phyloP scores from a whole-genome alignment of 2,797 vertebrate species.

The Nothura maculosa region DNA sequence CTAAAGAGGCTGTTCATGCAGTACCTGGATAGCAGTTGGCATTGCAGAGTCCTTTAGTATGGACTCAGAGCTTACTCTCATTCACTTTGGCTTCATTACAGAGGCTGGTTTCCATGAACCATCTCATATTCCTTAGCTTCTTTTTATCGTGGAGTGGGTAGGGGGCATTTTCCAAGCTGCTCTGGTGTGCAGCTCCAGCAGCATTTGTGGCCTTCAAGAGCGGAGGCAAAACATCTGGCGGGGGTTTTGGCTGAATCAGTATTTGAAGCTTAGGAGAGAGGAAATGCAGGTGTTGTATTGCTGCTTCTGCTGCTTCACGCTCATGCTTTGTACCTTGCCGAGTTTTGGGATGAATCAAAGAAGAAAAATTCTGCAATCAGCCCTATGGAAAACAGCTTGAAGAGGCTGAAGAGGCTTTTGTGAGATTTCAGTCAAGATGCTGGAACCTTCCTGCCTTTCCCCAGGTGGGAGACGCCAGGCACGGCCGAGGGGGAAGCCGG shows the following conservation, averaged over 20 bases:
- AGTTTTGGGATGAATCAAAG: not conserved
- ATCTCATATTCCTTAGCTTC: rapidly evolving
- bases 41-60: not conserved
- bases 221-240: not conserved
- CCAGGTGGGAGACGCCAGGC: not conserved
- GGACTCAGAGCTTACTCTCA: not conserved
- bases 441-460: not conserved
- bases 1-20: not conserved
- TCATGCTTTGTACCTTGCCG: not conserved
- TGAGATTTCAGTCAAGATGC: not conserved
- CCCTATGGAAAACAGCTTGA: not conserved
- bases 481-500: not conserved
- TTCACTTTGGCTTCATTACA: not conserved
- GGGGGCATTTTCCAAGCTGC: not conserved
- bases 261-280: not conserved
- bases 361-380: not conserved
- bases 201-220: not conserved
- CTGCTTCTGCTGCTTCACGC: not conserved
- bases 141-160: not conserved
- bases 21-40: not conserved
- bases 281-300: not conserved
- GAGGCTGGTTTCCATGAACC: not conserved
- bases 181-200: not conserved
- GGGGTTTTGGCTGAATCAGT: not conserved
- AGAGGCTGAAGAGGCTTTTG: not conserved